Percentiles rank a stretch among this genome's conserved stretches.
phyloP scores from a whole-genome alignment of 2,797 vertebrate species.

The Anabacerthia variegaticeps region DNA sequence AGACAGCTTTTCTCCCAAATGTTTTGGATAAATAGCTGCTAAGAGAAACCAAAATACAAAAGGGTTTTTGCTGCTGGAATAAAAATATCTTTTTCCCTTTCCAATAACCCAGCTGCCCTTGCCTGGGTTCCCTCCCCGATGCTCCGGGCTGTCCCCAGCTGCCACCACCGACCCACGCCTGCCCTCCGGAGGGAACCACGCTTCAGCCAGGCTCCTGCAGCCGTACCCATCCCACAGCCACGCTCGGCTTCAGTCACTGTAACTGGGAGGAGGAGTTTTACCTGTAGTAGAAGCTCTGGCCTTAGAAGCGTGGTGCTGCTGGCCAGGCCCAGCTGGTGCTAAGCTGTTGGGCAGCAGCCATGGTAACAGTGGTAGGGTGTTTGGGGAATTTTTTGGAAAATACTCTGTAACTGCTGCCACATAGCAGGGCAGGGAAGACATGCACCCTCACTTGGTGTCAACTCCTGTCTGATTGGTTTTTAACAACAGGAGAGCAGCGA shows the following conservation, averaged over 20 bases:
- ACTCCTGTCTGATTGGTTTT: background rate
- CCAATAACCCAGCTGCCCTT: background rate
- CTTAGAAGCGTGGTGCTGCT: background rate
- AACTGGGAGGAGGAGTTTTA: background rate
- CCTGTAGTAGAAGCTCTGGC: background rate
- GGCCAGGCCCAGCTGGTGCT: background rate
- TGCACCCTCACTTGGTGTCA: background rate
- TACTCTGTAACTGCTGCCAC: background rate
- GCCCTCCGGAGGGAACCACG: background rate
- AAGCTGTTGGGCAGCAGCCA: background rate
- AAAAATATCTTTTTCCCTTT: background rate
- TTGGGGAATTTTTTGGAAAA: background rate
- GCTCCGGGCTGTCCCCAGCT: background rate
- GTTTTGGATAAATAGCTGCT: slow-evolving; percentile 63
- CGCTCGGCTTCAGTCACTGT: background rate
- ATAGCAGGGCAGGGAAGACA: background rate
- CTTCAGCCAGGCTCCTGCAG: background rate
- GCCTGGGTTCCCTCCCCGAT: background rate
- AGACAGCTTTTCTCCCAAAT: slow-evolving; percentile 62
- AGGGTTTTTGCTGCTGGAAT: slow-evolving; percentile 18
- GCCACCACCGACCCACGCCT: background rate
- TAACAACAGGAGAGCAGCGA: background rate
- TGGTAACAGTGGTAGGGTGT: background rate
- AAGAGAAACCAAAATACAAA: slow-evolving; percentile 58
- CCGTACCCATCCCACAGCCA: background rate